Evolutionary conservation across 2,888 invertebrate species (phyloP), one percentile per base, ranked within the genome.

Genomic region (Thecocarcelia acutangulata): DNA sequence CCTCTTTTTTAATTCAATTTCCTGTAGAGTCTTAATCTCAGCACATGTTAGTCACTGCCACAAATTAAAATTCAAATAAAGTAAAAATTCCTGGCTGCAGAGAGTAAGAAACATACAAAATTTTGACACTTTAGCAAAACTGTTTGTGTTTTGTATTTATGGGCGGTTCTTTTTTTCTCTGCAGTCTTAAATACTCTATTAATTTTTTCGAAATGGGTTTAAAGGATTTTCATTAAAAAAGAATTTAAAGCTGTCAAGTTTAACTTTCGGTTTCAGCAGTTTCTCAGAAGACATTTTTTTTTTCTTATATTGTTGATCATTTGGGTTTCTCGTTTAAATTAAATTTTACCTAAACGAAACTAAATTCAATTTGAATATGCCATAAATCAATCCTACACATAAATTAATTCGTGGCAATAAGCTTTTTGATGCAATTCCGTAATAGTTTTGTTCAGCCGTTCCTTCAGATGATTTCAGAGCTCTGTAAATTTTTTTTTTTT

Each of bases 71-170:
- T 8, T 17, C 11, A 40, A n/a, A 50, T 28, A 21, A 11, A 17
- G 50, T n/a, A 50, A 61, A 15, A 61, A 44, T 37, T 61, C 52
- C 17, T 46, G 17, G 40, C 21, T 52, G n/a, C n/a, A 46, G 21
- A 21, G n/a, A n/a, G n/a, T n/a, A 48, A 33, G 33, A 48, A 21
- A n/a, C 13, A 15, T 70, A 37, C 50, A 58, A 58, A 48, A 58
- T 80, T 80, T 75, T 80, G 80, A 80, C 80, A 80, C 64, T 70
- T 79, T 75, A n/a, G 56, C 58, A 44, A 75, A 80, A 80, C 58
- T 17, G 19, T 79, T 17, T 50, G 33, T 5, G 40, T 15, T 37
- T 37, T 33, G 15, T 56, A 54, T 74, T 74, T 19, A 56, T 48
- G 69, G 76, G 69, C 68, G 68, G 28, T 68, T 52, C 59, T 3